Conservation (phyloP, 2,797 vertebrate genomes). For the Parambassis ranga region DNA sequence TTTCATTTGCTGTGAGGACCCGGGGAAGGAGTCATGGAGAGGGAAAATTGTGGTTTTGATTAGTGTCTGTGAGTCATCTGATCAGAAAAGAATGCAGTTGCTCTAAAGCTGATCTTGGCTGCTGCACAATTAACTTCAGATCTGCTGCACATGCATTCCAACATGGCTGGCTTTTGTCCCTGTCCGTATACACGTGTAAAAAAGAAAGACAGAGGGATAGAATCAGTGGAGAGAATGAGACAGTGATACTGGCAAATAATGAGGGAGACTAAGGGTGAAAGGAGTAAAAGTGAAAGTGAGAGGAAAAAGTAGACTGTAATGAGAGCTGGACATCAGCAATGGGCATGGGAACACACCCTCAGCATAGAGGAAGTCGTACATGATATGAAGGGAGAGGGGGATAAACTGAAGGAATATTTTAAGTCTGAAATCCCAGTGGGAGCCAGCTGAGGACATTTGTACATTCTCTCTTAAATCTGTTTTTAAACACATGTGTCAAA, state of each 20-base stretch:
- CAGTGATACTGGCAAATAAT: not conserved
- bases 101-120: conserved; percentile 53
- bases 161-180: conserved; percentile 40
- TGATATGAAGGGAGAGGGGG: not conserved
- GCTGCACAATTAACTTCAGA: conserved; percentile 57
- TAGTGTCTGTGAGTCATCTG: conserved; percentile 62
- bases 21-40: not conserved
- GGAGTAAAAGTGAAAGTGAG: not conserved
- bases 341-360: not conserved
- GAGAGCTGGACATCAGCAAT: not conserved
- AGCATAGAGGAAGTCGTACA: not conserved
- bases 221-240: not conserved
- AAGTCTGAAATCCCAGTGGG: conserved; percentile 29
- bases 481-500: conserved; percentile 38
- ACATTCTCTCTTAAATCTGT: conserved; percentile 38
- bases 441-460: conserved; percentile 25
- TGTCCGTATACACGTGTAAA: conserved; percentile 30
- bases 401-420: conserved; percentile 25
- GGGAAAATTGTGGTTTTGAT: conserved; percentile 67
- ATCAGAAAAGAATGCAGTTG: conserved; percentile 65
- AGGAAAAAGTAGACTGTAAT: not conserved
- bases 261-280: not conserved
- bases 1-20: not conserved
- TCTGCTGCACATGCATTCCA: conserved; percentile 65
- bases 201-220: conserved; percentile 2